Evolutionary conservation across 2,888 invertebrate genomes (phyloP), one percentile per base, ranked within the genome.

Genomic region (Nineta flava): DNA sequence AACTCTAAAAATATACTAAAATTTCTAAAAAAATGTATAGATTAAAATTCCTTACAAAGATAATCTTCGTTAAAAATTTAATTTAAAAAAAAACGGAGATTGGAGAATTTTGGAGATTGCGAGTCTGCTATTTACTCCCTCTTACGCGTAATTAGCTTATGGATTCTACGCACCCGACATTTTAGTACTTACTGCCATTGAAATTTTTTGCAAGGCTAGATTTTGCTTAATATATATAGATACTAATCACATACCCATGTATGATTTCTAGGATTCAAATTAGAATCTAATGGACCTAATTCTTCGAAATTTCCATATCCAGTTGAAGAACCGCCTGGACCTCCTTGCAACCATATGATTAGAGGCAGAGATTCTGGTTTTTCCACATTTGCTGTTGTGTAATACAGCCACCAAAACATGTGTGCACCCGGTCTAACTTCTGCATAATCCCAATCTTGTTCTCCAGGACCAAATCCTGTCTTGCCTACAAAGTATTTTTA

Each of bases 331-430:
- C 56, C 59, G n/a, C 81, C 91, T 0, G 91, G 91, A 0, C 91
- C 91, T 4, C 92, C 91, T 73, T 91, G 83, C 10, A 92, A 70
- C 91, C 92, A 92, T 50, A 92, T 79, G n/a, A 88, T 69, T 21
- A 91, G 66, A 0, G 92, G 92, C 40, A 77, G 72, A 1, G 83
- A 75, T 0, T 76, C 76, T 59, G 77, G 75, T 43, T 70, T 70
- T 4, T 59, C 55, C 0, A 77, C 78, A 46, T 73, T 43, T 4
- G 56, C 67, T 1, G 80, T 77, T 0, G 79, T 80, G 60, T 83
- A 82, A 61, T 84, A 88, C 34, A 92, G 65, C 78, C 87, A 0
- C 67, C 70, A 75, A 57, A 75, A 74, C 67, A 72, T 70, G 51
- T 70, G 64, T 1, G 73, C 72, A 17, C 67, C 62, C 3, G 63